Evolutionary conservation across 2,888 invertebrate species (phyloP), one percentile per base, ranked within the genome.

Genomic region (Metalampra italica): DNA sequence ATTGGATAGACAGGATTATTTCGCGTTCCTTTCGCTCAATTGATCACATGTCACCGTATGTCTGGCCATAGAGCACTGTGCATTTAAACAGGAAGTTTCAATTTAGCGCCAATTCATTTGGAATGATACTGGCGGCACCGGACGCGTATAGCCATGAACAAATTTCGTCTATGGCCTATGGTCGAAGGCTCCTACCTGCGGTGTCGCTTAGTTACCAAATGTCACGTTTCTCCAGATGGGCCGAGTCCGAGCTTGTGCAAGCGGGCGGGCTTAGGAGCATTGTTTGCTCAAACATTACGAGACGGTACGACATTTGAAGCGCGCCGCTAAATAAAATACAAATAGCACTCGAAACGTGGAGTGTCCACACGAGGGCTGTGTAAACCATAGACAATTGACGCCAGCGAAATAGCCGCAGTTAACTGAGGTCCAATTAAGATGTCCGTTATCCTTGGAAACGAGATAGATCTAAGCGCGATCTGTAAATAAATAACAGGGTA

Each of bases 241-340:
- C 75, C 59, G 68, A 68, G 78, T 81, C 75, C 59, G 68, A 68
- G 78, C 81, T 86, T 84, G 82, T 83, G 83, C 82, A 82, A 86
- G 86, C 80, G 71, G 71, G 59, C 69, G 62, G 58, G 71, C 73
- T 75, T 68, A 69, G 69, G 68, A 71, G 69, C 74, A 77, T 79
- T 87, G 86, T 88, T 83, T 86, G 77, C 76, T 78, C 71, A 85
- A 87, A 86, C 82, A 87, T 89, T 87, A 88, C 89, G 81, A 85
- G 87, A 82, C 80, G 85, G 85, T 79, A 80, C 82, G 79, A 85
- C 82, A 87, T 87, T 87, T 87, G 85, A 87, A 82, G 83, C 80
- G 71, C 78, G 72, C 83, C 87, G 89, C 88, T 89, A 89, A 89
- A 87, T 76, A 86, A 79, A 83, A 85, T 75, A 78, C 86, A 89